Conservation (phyloP, 2,797 vertebrate genomes). For the Neoniphon sammara region DNA sequence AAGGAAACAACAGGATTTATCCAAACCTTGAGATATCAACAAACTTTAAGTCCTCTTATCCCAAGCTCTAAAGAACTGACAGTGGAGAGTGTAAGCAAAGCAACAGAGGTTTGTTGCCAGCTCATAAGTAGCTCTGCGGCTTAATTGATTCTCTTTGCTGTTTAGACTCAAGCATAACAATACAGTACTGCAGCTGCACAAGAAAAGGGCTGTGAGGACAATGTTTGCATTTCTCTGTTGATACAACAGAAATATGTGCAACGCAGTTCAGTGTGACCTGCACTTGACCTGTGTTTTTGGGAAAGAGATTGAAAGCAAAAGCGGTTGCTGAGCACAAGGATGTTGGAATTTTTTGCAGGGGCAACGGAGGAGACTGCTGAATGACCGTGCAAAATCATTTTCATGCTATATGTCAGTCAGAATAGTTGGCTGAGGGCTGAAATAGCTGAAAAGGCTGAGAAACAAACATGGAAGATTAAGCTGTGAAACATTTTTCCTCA, state of each 20-base stretch:
- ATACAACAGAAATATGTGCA: background rate
- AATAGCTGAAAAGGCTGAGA: background rate
- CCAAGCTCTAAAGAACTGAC: background rate
- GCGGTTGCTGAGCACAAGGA: background rate
- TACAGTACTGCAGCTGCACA: background rate
- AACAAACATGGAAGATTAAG: background rate
- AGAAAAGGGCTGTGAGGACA: background rate
- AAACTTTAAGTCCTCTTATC: slow-evolving; percentile 17
- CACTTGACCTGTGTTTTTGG: slow-evolving; percentile 8
- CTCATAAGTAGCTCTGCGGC: background rate
- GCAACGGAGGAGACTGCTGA: background rate
- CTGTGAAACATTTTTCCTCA: too few relatives aligned
- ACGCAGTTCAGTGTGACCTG: background rate
- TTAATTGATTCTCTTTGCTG: background rate
- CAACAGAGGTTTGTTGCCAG: slow-evolving; percentile 7
- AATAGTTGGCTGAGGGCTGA: too few relatives aligned
- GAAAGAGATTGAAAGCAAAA: background rate
- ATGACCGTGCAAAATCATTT: background rate
- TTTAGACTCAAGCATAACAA: background rate
- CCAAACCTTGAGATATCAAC: slow-evolving; percentile 15
- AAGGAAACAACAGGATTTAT: slow-evolving; percentile 3
- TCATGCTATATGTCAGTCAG: background rate
- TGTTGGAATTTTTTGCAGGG: too few relatives aligned
- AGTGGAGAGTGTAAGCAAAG: background rate
- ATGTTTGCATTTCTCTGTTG: background rate